Percentiles rank a stretch among this genome's conserved stretches.
phyloP scores from a whole-genome alignment of 2,113 vertebrate genomes.

The Ranitomeya variabilis region DNA sequence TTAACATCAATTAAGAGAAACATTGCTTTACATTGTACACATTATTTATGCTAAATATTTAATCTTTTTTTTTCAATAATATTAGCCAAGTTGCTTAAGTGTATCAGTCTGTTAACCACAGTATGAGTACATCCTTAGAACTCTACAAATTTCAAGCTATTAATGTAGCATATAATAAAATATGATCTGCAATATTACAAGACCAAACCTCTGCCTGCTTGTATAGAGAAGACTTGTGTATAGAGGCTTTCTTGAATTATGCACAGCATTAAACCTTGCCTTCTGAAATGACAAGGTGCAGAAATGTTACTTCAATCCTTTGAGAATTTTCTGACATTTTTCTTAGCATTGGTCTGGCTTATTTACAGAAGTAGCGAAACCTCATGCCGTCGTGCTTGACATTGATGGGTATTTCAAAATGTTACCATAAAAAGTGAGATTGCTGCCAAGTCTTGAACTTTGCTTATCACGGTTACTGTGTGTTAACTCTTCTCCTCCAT shows the following conservation, averaged over 20 bases:
- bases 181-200: conserved; percentile 67
- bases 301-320: conserved; percentile 74
- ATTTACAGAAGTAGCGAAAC: conserved; percentile 70
- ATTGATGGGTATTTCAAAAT: conserved; percentile 72
- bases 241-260: conserved; percentile 65
- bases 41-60: not conserved
- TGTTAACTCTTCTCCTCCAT: not conserved
- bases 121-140: conserved; percentile 65
- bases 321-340: conserved; percentile 69
- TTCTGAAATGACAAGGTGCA: conserved; percentile 67
- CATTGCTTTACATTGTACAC: not conserved
- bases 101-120: conserved; percentile 58
- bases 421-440: conserved; percentile 62
- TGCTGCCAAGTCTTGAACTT: conserved; percentile 65
- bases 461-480: conserved; percentile 52
- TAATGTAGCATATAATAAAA: conserved; percentile 65
- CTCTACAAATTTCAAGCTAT: conserved; percentile 45
- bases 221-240: conserved; percentile 60
- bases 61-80: conserved; percentile 41
- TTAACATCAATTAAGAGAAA: not conserved
- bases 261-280: conserved; percentile 65
- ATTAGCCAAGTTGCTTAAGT: conserved; percentile 65
- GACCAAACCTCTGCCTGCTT: conserved; percentile 66
- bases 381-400: conserved; percentile 71
- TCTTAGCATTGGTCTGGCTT: conserved; percentile 68